These are phyloP conservation scores for Coenonympha arcania DNA, from an alignment of 2,888 invertebrate genomes.

Conservation along the genomic window DNA sequence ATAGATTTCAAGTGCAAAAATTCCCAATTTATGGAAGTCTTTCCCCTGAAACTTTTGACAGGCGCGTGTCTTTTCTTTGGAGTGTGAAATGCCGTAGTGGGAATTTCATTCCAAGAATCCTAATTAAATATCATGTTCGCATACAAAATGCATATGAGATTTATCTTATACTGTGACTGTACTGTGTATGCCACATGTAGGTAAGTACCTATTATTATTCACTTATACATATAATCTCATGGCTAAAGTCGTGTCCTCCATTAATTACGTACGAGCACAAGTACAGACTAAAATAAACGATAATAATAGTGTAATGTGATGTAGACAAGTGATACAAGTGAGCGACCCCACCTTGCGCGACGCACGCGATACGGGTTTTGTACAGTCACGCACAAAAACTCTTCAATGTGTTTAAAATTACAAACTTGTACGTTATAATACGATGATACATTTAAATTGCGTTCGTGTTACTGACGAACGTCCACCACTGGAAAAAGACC, in stretches of 20 bases:
- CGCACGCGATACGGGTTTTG: conserved; percentile 44
- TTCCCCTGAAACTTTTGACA: no score
- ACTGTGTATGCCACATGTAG: no score
- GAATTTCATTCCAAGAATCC: no score
- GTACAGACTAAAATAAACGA: conserved; percentile 29
- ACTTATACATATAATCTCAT: not conserved
- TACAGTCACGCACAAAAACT: conserved; percentile 36
- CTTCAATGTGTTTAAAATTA: not conserved
- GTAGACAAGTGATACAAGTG: conserved; percentile 52
- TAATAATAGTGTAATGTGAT: conserved; percentile 53
- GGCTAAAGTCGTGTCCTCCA: not conserved
- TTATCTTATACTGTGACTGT: not conserved
- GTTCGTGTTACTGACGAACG: no score
- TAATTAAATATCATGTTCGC: no score
- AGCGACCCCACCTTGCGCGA: conserved; percentile 38
- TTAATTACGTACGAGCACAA: conserved; percentile 5
- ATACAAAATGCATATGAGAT: not conserved
- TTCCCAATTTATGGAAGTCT: no score
- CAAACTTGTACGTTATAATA: not conserved
- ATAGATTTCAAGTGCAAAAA: no score
- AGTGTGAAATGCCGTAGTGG: no score
- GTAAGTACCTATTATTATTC: no score
- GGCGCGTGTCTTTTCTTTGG: no score
- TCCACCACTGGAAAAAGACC: no score
- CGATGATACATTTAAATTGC: not conserved